These are phyloP conservation scores for Rhizomys pruinosus DNA, from an alignment of 2,113 vertebrate species.

Conservation along the genomic window DNA sequence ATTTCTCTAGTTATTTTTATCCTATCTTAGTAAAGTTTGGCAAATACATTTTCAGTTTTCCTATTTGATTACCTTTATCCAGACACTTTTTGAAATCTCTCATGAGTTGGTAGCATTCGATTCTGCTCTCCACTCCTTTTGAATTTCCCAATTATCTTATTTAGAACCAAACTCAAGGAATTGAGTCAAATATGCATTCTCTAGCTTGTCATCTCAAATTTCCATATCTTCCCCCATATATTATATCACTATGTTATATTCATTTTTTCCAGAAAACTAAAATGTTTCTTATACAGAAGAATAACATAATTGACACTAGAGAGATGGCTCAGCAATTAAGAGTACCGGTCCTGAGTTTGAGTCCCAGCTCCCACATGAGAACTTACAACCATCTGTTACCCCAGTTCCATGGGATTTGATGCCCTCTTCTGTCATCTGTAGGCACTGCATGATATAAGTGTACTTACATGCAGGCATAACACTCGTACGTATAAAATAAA, in stretches of 20 bases:
- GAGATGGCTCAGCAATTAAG: too few relatives aligned
- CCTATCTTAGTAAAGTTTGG: not conserved
- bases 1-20: not conserved
- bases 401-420: too few relatives aligned
- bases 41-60: not conserved
- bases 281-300: conserved; percentile 26
- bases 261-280: conserved; percentile 24
- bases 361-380: too few relatives aligned
- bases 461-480: too few relatives aligned
- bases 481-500: too few relatives aligned
- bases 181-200: not conserved
- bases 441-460: too few relatives aligned
- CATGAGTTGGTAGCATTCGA: not conserved
- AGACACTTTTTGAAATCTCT: not conserved
- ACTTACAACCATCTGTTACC: too few relatives aligned
- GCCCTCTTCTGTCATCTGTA: too few relatives aligned
- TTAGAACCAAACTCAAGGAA: not conserved
- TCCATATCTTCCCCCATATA: conserved; percentile 15
- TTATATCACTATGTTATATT: not conserved
- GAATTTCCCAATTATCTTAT: not conserved
- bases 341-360: too few relatives aligned
- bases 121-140: conserved; percentile 38
- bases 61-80: not conserved
- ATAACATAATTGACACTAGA: too few relatives aligned
- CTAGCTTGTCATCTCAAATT: conserved; percentile 15